These are phyloP conservation scores for Intellagama lesueurii DNA, from an alignment of 2,797 vertebrate genomes.

Conservation along the genomic window DNA sequence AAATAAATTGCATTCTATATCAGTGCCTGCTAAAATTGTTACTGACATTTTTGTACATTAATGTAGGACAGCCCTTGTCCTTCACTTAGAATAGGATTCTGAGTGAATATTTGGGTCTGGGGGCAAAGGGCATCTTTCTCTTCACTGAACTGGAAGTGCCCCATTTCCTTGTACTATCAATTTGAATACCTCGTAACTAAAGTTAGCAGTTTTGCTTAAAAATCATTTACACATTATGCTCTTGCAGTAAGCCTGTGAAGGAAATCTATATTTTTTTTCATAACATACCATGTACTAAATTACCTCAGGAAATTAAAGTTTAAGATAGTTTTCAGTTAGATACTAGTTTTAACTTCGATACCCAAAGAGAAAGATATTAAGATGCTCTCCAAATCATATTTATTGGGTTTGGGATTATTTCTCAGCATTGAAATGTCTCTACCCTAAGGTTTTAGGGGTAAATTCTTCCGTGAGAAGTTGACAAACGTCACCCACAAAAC, in stretches of 20 bases:
- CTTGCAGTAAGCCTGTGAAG: slow-evolving; percentile 40
- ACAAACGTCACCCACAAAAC: background rate
- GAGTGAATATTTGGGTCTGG: background rate
- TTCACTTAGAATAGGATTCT: background rate
- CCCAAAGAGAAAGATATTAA: slow-evolving; percentile 12
- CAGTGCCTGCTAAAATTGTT: background rate
- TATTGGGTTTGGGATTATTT: slow-evolving; percentile 14
- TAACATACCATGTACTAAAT: slow-evolving; percentile 38
- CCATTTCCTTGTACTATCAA: slow-evolving; percentile 14
- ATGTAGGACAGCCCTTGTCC: slow-evolving; percentile 9
- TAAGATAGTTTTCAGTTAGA: background rate
- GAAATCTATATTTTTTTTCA: slow-evolving; percentile 48
- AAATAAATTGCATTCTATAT: rapidly evolving
- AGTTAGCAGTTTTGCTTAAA: slow-evolving; percentile 57
- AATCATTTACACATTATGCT: slow-evolving; percentile 46
- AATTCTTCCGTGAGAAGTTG: background rate
- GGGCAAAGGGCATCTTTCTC: background rate
- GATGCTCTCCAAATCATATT: slow-evolving; percentile 1
- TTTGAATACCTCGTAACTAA: slow-evolving; percentile 33
- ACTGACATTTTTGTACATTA: rapidly evolving
- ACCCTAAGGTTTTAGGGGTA: background rate
- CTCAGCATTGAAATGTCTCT: background rate
- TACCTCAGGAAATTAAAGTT: slow-evolving; percentile 42
- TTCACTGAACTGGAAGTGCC: background rate
- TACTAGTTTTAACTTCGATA: slow-evolving; percentile 24